These are phyloP conservation scores for Carassius gibelio DNA, from an alignment of 2,113 vertebrate genomes.

Conservation along the genomic window DNA sequence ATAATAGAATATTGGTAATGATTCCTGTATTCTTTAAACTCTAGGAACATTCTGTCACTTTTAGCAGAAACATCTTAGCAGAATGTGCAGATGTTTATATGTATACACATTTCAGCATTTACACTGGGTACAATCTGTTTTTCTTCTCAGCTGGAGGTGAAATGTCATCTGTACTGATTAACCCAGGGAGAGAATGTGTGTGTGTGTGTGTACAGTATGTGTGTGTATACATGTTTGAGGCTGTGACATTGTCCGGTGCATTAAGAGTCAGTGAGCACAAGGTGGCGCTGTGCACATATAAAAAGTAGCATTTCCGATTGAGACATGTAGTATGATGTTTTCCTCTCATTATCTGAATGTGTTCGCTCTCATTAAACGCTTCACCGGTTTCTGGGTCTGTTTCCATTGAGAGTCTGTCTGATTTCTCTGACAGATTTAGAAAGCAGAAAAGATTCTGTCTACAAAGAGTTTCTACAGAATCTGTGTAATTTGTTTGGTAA, in stretches of 20 bases:
- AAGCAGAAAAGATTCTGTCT: background rate
- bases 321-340: background rate
- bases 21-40: background rate
- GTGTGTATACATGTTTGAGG: background rate
- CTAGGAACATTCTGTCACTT: background rate
- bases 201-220: background rate
- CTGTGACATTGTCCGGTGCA: background rate
- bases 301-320: background rate
- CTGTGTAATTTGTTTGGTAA: background rate
- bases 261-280: constrained; percentile 38
- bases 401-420: background rate
- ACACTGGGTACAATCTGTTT: background rate
- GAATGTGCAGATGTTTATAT: background rate
- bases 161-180: background rate
- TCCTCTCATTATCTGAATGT: background rate
- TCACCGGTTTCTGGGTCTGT: background rate
- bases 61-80: background rate
- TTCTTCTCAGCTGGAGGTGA: background rate
- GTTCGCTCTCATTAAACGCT: background rate
- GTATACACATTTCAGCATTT: background rate
- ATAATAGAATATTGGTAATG: background rate
- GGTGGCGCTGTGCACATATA: constrained; percentile 47
- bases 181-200: background rate
- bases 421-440: constrained; percentile 11
- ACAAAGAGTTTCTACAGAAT: background rate